Evolutionary conservation across 2,888 invertebrate genomes (phyloP).

Genomic region (Reticulitermes lucifugus): DNA sequence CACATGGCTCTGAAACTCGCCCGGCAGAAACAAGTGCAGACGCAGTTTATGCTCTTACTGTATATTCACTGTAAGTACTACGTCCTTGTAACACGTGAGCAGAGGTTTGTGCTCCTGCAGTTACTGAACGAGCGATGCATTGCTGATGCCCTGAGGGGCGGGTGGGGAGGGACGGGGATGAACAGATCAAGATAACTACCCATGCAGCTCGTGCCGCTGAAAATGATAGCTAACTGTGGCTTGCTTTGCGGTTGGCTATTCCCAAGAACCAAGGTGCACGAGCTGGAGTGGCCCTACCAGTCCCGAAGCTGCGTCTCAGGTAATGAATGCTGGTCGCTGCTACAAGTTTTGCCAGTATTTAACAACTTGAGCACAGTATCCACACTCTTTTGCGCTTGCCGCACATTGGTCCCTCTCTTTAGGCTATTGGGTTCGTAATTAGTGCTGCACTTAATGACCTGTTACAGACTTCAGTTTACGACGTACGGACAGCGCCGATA

Average conservation of each 20-base stretch:
- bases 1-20: not conserved
- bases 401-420: too few species aligned
- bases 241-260: conserved; percentile 20
- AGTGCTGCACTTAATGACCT: too few species aligned
- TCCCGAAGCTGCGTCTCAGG: not conserved
- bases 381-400: too few species aligned
- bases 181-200: conserved; percentile 32
- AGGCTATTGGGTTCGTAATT: too few species aligned
- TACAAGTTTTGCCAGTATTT: too few species aligned
- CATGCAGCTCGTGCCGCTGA: conserved; percentile 31
- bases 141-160: not conserved
- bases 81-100: not conserved
- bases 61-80: too few species aligned
- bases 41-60: too few species aligned
- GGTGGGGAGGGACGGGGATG: not conserved
- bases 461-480: too few species aligned
- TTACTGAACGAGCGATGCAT: not conserved
- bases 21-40: too few species aligned
- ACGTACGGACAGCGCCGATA: too few species aligned
- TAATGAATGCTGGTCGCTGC: too few species aligned
- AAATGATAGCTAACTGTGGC: conserved; percentile 32
- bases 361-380: too few species aligned
- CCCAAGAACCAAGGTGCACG: not conserved
- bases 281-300: not conserved
- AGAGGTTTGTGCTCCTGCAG: not conserved